These are phyloP conservation scores for Cataglyphis rosenhaueri DNA, from an alignment of 2,888 invertebrate genomes.

Conservation along the genomic window DNA sequence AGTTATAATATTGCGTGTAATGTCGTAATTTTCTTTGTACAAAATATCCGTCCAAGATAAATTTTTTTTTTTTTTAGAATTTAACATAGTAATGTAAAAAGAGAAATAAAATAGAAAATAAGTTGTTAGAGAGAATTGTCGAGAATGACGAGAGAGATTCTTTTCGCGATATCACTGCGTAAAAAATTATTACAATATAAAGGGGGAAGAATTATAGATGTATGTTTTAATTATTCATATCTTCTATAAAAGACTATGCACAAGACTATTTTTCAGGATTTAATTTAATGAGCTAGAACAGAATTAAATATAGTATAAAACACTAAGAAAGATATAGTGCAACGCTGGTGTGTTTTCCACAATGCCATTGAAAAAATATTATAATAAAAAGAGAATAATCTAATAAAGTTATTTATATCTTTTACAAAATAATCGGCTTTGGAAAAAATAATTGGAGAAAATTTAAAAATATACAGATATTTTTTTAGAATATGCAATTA, in stretches of 20 bases:
- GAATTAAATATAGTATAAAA: not conserved
- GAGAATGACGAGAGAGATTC: not conserved
- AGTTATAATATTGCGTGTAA: not conserved
- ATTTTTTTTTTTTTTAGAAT: conserved; percentile 27
- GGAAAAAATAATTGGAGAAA: too few species aligned
- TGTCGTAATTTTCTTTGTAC: conserved; percentile 1
- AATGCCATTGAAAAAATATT: not conserved
- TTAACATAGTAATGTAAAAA: not conserved
- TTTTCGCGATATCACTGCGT: conserved; percentile 13
- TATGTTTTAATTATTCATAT: conserved; percentile 39
- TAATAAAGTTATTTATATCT: not conserved
- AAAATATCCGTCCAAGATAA: conserved; percentile 12
- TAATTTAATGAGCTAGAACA: not conserved
- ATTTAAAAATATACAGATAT: not conserved
- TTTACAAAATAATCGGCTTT: not conserved
- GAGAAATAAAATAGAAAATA: conserved; percentile 6
- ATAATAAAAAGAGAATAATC: not conserved
- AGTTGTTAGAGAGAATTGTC: not conserved
- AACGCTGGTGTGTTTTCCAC: not conserved
- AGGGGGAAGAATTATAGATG: not conserved
- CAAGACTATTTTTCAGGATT: conserved; percentile 3
- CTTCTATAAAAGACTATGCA: not conserved
- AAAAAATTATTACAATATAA: conserved; percentile 7
- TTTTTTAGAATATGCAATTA: not conserved
- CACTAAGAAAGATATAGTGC: too few species aligned